These are phyloP conservation scores for Megatriorchis doriae DNA, from an alignment of 2,113 vertebrate species.

Conservation along the genomic window DNA sequence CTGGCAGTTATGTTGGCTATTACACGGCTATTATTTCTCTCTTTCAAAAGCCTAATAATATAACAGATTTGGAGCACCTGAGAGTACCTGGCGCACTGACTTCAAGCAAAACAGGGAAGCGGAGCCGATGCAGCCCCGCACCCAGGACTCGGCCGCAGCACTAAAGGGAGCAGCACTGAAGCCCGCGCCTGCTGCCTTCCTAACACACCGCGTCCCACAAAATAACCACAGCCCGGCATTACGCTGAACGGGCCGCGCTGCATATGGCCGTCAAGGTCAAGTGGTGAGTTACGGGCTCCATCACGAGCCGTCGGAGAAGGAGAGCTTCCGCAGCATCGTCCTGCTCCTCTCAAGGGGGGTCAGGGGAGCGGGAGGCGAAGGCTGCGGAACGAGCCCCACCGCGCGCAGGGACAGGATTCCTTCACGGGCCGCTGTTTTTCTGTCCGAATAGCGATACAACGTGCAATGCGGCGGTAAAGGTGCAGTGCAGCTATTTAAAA, in stretches of 20 bases:
- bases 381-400: background rate
- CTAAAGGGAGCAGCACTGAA: background rate
- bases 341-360: background rate
- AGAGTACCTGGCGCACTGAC: background rate
- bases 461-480: background rate
- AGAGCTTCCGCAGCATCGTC: background rate
- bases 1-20: background rate
- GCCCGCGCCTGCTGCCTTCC: background rate
- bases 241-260: background rate
- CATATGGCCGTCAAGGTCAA: background rate
- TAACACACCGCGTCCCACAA: fast-evolving
- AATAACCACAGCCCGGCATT: background rate
- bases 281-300: background rate
- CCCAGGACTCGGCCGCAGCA: too few relatives aligned
- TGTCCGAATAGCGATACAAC: background rate
- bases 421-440: background rate
- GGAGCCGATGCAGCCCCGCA: background rate
- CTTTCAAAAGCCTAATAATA: background rate
- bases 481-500: background rate
- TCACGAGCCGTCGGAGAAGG: background rate
- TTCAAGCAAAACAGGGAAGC: background rate
- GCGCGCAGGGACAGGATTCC: fast-evolving
- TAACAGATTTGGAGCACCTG: background rate
- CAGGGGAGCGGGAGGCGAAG: background rate
- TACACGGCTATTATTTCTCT: background rate